Percentiles rank a stretch among this genome's conserved stretches.
Conservation (phyloP, 2,888 invertebrate species). For the Lepidochrysops patricia region DNA sequence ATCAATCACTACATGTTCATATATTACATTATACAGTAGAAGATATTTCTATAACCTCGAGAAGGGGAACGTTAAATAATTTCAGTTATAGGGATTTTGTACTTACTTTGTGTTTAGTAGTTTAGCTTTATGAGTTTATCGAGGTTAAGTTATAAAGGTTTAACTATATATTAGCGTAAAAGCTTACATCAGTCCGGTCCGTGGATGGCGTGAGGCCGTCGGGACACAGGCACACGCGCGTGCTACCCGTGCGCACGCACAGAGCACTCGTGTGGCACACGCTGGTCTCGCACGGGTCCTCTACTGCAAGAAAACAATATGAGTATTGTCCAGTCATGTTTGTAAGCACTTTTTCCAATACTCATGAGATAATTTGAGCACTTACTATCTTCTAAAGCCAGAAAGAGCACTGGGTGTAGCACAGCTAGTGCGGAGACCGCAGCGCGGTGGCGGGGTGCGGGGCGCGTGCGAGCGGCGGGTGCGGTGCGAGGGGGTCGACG, state of each 20-base stretch:
- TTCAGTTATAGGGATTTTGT: no score
- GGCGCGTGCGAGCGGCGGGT: constrained; percentile 20
- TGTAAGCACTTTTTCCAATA: no score
- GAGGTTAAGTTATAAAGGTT: background rate
- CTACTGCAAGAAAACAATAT: constrained; percentile 29
- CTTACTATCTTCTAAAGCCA: constrained; percentile 26
- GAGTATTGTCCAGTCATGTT: background rate
- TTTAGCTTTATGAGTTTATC: no score
- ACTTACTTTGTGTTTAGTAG: no score
- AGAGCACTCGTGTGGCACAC: constrained; percentile 78
- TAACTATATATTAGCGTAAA: no score
- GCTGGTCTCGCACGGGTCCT: constrained; percentile 70
- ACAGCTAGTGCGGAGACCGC: constrained; percentile 32
- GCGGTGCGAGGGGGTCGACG: constrained; percentile 29
- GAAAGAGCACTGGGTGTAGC: constrained; percentile 35
- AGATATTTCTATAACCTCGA: no score
- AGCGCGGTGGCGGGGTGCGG: constrained; percentile 27
- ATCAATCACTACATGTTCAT: no score
- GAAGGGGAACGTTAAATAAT: no score
- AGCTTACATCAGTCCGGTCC: constrained; percentile 30
- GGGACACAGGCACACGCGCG: constrained; percentile 70
- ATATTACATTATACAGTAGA: no score
- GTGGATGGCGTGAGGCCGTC: constrained; percentile 56
- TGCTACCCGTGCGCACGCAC: constrained; percentile 64
- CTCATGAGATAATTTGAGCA: background rate